Evolutionary conservation across 2,113 vertebrate genomes (phyloP).

Genomic region (Monopterus albus): DNA sequence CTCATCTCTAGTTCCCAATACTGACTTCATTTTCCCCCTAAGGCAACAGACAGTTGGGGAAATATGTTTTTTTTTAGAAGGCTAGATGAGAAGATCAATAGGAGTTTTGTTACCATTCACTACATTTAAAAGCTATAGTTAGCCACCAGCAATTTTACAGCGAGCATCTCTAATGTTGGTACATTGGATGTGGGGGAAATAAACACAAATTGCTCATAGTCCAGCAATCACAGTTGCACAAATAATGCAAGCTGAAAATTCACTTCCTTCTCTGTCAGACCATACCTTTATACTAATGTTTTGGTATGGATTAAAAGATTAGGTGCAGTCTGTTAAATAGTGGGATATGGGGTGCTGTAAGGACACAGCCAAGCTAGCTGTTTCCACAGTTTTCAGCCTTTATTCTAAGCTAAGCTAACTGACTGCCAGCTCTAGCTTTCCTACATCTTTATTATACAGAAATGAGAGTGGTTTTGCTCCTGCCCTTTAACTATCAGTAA

Average conservation of each 20-base stretch:
- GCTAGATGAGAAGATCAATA: not conserved
- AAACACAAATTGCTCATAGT: not conserved
- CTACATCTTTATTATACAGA: too few species aligned
- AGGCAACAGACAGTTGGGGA: not conserved
- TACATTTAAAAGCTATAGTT: not conserved
- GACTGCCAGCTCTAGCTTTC: too few species aligned
- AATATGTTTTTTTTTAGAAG: not conserved
- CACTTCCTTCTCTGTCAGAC: too few species aligned
- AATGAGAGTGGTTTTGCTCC: too few species aligned
- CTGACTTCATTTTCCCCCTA: not conserved
- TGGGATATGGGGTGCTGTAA: not conserved
- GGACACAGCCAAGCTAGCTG: not conserved
- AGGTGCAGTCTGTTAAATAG: too few species aligned
- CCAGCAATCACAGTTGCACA: too few species aligned
- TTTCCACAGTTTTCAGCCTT: too few species aligned
- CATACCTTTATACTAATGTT: too few species aligned
- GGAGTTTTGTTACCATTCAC: not conserved
- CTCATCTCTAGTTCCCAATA: not conserved
- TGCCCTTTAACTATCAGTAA: too few species aligned
- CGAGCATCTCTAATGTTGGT: not conserved
- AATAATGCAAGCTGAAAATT: too few species aligned
- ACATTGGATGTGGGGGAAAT: not conserved
- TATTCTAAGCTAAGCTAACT: conserved; percentile 3
- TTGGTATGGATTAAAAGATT: too few species aligned
- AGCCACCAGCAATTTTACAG: not conserved